phyloP scores from a whole-genome alignment of 1,140 invertebrate species.

The Episyrphus balteatus region DNA sequence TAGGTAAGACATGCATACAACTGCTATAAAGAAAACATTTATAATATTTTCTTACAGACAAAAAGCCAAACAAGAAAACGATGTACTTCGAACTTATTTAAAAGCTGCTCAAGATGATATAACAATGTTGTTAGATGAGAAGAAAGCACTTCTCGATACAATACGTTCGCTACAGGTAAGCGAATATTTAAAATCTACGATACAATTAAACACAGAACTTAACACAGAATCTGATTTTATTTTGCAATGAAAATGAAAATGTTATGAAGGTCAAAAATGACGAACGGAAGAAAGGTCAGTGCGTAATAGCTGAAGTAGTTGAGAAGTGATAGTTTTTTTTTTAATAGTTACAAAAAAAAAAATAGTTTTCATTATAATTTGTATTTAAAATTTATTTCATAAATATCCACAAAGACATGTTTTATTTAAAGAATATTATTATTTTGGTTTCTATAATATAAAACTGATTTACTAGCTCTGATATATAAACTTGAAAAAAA shows the following conservation, averaged over 20 bases:
- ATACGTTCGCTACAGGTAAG: slow-evolving; percentile 50
- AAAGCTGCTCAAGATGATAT: slow-evolving; percentile 62
- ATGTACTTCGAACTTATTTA: slow-evolving; percentile 45
- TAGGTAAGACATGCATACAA: slow-evolving; percentile 30
- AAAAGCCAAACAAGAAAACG: slow-evolving; percentile 51
- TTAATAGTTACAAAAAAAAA: no score
- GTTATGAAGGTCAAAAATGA: background rate
- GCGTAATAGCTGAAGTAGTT: background rate
- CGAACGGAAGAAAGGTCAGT: background rate
- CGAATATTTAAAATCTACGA: background rate
- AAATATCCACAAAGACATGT: no score
- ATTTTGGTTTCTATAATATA: no score
- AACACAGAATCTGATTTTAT: background rate
- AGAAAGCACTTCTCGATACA: slow-evolving; percentile 57
- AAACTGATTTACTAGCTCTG: no score
- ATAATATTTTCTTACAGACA: slow-evolving; percentile 17
- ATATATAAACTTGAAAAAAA: no score
- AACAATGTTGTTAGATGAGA: slow-evolving; percentile 55
- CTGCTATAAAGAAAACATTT: background rate
- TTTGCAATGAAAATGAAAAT: background rate
- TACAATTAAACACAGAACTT: background rate
- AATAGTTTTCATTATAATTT: no score
- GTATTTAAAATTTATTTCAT: no score
- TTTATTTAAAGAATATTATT: no score
- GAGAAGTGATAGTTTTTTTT: background rate